Conservation (phyloP, 2,113 vertebrate species). For the Tetraodon nigroviridis region DNA sequence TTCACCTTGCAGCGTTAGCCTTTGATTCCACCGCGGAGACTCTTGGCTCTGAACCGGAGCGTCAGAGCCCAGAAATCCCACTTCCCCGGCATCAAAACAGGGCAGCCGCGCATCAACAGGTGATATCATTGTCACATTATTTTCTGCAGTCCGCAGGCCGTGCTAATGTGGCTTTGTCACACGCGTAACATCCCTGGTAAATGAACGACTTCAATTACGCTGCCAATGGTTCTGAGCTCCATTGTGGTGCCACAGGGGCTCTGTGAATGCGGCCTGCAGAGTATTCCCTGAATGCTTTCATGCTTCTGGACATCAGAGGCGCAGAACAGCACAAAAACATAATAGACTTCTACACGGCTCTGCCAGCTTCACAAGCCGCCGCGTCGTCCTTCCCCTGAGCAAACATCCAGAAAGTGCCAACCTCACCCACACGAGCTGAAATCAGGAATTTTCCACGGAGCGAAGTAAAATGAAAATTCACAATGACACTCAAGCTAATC, state of each 20-base stretch:
- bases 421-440: constrained; percentile 44
- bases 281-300: constrained; percentile 42
- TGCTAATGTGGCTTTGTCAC: constrained; percentile 47
- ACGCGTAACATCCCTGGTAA: constrained; percentile 44
- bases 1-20: constrained; percentile 39
- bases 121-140: constrained; percentile 55
- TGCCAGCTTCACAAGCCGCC: constrained; percentile 24
- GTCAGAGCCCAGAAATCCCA: constrained; percentile 37
- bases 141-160: constrained; percentile 29
- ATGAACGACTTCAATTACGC: constrained; percentile 52
- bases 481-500: constrained; percentile 63
- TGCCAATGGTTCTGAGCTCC: constrained; percentile 27
- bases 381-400: constrained; percentile 27
- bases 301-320: constrained; percentile 42
- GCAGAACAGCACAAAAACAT: constrained; percentile 19
- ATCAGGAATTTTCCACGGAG: constrained; percentile 44
- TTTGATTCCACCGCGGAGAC: constrained; percentile 48
- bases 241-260: constrained; percentile 38
- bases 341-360: constrained; percentile 31
- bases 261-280: constrained; percentile 33
- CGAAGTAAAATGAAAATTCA: constrained; percentile 51
- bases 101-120: constrained; percentile 49
- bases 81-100: constrained; percentile 40
- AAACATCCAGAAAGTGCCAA: constrained; percentile 37
- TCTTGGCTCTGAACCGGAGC: constrained; percentile 38